These are phyloP conservation scores for Bos taurus DNA, from an alignment of 2,113 vertebrate genomes.

Conservation along the genomic window DNA sequence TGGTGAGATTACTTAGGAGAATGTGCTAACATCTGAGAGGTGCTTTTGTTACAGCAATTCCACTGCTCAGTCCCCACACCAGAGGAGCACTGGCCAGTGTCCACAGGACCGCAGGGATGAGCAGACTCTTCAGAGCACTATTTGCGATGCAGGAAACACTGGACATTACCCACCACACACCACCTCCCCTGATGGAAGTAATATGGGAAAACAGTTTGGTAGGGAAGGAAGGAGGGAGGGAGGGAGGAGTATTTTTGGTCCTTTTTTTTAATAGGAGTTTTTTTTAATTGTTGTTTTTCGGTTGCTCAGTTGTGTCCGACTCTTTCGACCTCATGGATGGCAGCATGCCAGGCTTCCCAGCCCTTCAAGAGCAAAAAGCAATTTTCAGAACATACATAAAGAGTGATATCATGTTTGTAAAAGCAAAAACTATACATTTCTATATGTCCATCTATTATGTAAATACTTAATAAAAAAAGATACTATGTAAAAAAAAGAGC, in stretches of 20 bases:
- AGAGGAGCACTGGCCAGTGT: not conserved
- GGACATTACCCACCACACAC: not conserved
- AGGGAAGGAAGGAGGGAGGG: not conserved
- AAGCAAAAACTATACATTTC: not conserved
- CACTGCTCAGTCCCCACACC: not conserved
- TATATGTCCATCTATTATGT: not conserved
- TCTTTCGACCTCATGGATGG: not conserved
- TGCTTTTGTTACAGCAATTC: not conserved
- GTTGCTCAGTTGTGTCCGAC: not conserved
- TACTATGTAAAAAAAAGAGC: not conserved
- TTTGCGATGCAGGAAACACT: too few species aligned
- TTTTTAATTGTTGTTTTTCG: not conserved
- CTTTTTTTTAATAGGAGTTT: not conserved
- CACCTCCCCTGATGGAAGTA: not conserved
- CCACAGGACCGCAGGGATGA: not conserved
- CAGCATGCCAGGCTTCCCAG: not conserved
- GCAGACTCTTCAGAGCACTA: too few species aligned
- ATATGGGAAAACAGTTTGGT: not conserved
- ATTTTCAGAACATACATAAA: not conserved
- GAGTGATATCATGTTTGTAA: not conserved
- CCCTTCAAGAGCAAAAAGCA: not conserved
- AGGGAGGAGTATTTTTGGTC: not conserved
- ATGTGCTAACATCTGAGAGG: not conserved
- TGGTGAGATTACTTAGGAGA: not conserved
- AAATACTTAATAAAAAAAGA: not conserved